Percentiles rank a stretch among this genome's conserved stretches.
phyloP scores from a whole-genome alignment of 2,797 vertebrate species.

The Monodelphis domestica region DNA sequence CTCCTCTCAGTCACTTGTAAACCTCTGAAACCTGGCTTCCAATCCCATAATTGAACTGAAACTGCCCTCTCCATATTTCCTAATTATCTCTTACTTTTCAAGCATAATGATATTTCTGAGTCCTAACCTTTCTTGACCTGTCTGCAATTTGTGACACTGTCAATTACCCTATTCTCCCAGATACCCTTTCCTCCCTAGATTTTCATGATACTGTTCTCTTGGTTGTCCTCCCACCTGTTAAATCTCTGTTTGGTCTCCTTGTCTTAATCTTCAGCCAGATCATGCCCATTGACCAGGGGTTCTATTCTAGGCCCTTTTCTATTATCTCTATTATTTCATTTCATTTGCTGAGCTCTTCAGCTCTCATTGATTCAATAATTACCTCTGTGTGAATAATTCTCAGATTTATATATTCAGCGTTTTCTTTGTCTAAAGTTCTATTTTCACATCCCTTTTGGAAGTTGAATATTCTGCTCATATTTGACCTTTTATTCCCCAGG shows the following conservation, averaged over 20 bases:
- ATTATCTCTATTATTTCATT: too few relatives aligned
- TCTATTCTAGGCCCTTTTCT: background rate
- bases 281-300: too few relatives aligned
- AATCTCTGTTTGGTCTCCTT: too few relatives aligned
- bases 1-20: background rate
- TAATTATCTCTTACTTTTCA: background rate
- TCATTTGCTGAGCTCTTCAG: background rate
- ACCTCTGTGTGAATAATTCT: background rate
- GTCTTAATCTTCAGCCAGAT: too few relatives aligned
- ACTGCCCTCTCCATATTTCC: background rate
- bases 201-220: too few relatives aligned
- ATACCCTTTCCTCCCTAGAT: background rate
- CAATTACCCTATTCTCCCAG: background rate
- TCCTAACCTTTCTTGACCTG: background rate
- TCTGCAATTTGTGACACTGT: background rate
- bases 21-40: background rate
- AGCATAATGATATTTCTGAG: background rate
- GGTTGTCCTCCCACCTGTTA: too few relatives aligned
- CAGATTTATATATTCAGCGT: background rate
- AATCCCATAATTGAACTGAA: background rate
- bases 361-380: background rate
- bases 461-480: background rate
- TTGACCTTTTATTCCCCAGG: background rate
- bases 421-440: background rate
- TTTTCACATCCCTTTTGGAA: background rate